Evolutionary conservation across 2,113 vertebrate species (phyloP), one percentile per base, ranked within the genome.

Genomic region (Tychaedon coryphoeus): DNA sequence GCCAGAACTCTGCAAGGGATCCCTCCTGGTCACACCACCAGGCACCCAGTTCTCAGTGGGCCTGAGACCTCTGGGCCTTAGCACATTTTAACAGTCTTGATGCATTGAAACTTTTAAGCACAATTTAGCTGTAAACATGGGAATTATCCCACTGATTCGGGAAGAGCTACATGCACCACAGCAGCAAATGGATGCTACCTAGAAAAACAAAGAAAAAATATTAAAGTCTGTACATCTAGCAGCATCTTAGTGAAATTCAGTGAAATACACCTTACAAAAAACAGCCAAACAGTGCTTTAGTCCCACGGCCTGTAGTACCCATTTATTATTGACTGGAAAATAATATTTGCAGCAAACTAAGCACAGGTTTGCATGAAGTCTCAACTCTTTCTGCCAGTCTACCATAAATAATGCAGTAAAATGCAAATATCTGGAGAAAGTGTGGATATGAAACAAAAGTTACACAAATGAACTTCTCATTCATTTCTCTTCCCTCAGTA

Each of bases 151-250:
- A 50, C 65, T 78, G 53, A 61, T 85, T 66, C 53, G 17, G 54
- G 54, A 33, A 79, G 66, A 88, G 24, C 53, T 83, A 1, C 15
- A 20, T 3, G 2, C 66, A 23, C 64, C 8, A 8, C 50, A 53
- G 78, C 78, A 77, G 74, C 72, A 71, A 74, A 83, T 67, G 71
- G 64, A 51, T 74, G n/a, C 79, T 92, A 60, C 76, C 64, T 96
- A 66, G 80, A 74, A 88, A 83, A 92, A 78, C 0, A 13, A 75
- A 91, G 50, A 95, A 76, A 24, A 90, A 40, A 26, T 53, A 73
- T 25, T 88, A 12, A 76, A 62, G 8, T 67, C 43, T 14, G 31
- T 60, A 86, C 11, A 34, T 80, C 61, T 40, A 43, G 24, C 29
- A 91, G 28, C 29, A 54, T 79, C 67, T 26, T n/a, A 43, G 31